Percentiles rank a stretch among this genome's conserved stretches.
phyloP scores from a whole-genome alignment of 2,888 invertebrate genomes.

The Altica lythri region DNA sequence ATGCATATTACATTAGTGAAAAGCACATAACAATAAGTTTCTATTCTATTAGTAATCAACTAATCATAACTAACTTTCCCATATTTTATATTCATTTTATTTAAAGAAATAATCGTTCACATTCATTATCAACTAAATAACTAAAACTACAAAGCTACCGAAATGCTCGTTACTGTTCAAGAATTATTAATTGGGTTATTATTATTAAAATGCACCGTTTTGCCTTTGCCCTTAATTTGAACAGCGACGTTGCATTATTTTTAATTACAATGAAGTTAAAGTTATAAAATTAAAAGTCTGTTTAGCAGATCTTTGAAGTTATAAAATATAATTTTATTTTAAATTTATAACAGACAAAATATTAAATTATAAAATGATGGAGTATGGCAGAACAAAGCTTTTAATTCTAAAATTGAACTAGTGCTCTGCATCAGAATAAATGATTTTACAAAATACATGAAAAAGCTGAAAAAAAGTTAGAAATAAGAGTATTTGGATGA shows the following conservation, averaged over 20 bases:
- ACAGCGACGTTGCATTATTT: too few relatives aligned
- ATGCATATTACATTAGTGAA: conserved; percentile 7
- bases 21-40: conserved; percentile 1
- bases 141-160: conserved; percentile 17
- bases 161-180: conserved; percentile 24
- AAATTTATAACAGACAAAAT: background rate
- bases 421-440: too few relatives aligned
- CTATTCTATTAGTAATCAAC: conserved; percentile 4
- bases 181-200: conserved; percentile 21
- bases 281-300: too few relatives aligned
- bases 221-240: conserved; percentile 5
- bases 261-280: too few relatives aligned
- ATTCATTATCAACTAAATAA: conserved; percentile 26
- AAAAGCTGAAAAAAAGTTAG: too few relatives aligned
- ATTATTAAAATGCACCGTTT: conserved; percentile 13
- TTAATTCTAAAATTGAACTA: too few relatives aligned
- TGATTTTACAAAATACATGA: too few relatives aligned
- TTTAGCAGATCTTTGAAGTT: too few relatives aligned
- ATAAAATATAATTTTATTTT: background rate
- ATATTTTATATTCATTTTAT: conserved; percentile 24
- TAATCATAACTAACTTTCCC: conserved; percentile 18
- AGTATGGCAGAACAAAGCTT: too few relatives aligned
- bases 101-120: conserved; percentile 20
- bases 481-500: too few relatives aligned
- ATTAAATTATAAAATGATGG: background rate